A percentile compares a stretch with the other conserved stretches of the same genome.
phyloP scores from a whole-genome alignment of 2,797 vertebrate genomes.

The Amazonetta brasiliensis region DNA sequence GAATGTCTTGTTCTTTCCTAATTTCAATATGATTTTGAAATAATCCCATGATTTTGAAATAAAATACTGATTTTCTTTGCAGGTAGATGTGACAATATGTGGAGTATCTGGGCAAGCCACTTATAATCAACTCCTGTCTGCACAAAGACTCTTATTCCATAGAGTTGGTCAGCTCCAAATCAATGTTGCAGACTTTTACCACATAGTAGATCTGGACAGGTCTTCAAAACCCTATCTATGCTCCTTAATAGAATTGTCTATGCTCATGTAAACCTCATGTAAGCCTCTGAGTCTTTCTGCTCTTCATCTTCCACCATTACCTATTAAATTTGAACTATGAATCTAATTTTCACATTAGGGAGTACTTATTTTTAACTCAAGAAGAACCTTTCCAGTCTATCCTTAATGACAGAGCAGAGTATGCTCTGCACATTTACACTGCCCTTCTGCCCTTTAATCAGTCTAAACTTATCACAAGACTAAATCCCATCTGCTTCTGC shows the following conservation, averaged over 20 bases:
- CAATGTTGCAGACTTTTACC: background rate
- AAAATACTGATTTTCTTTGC: background rate
- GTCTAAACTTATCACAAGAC: background rate
- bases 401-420: background rate
- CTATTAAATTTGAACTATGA: background rate
- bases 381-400: background rate
- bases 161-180: background rate
- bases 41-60: background rate
- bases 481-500: background rate
- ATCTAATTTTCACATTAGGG: background rate
- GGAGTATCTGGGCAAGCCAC: background rate
- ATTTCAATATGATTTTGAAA: background rate
- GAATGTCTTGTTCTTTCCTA: background rate
- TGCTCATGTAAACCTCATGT: background rate
- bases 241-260: background rate
- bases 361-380: background rate
- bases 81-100: background rate
- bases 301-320: background rate
- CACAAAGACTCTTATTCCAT: background rate
- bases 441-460: background rate
- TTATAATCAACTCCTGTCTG: background rate
- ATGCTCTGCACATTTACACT: background rate
- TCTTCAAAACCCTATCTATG: accelerated
- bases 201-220: background rate
- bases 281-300: background rate